These are phyloP conservation scores for Onychorhynchus coronatus DNA, from an alignment of 2,113 vertebrate genomes.

Conservation along the genomic window DNA sequence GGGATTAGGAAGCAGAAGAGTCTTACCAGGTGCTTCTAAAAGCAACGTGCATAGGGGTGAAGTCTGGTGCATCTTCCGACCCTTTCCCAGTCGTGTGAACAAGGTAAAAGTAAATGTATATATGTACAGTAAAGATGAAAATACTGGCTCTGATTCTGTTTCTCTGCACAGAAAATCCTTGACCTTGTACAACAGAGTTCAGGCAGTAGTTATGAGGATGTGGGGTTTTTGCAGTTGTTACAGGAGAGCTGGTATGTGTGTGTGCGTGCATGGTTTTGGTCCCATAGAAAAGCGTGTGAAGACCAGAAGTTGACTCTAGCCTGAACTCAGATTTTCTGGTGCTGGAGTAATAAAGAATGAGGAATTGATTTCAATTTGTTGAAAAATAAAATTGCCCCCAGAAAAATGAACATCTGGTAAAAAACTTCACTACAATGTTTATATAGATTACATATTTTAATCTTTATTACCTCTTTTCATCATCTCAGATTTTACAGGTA, in stretches of 20 bases:
- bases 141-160: not conserved
- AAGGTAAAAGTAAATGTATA: not conserved
- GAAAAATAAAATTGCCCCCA: not conserved
- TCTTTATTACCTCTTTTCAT: not conserved
- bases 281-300: not conserved
- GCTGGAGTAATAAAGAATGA: not conserved
- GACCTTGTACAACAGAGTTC: not conserved
- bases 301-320: not conserved
- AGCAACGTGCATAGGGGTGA: not conserved
- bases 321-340: not conserved
- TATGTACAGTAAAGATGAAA: not conserved
- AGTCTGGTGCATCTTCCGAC: not conserved
- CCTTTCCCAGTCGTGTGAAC: fast-evolving
- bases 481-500: not conserved
- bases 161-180: not conserved
- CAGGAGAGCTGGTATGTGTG: not conserved
- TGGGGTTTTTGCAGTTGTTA: not conserved
- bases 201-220: not conserved
- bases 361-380: not conserved
- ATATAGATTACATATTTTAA: not conserved
- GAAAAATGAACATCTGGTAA: not conserved
- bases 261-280: not conserved
- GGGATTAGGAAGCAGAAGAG: fast-evolving
- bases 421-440: not conserved
- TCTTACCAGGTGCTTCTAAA: not conserved